Evolutionary conservation across 2,113 vertebrate genomes (phyloP).

Genomic region (Sinocyclocheilus maitianheensis): DNA sequence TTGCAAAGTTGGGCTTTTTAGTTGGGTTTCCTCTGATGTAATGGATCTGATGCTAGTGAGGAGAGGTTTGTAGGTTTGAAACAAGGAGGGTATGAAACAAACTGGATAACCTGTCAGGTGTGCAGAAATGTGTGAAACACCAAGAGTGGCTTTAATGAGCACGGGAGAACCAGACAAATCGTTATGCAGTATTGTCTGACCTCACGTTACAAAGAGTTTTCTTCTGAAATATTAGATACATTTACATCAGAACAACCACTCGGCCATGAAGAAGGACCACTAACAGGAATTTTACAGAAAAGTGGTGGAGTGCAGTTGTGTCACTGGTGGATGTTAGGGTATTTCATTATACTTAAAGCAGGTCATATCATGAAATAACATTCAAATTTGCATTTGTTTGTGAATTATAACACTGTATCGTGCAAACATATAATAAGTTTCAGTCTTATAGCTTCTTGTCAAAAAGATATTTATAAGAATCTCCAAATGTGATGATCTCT

Average conservation of each 20-base stretch:
- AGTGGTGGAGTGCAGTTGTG: not conserved
- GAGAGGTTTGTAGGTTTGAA: conserved; percentile 19
- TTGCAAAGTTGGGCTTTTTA: not conserved
- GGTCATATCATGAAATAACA: not conserved
- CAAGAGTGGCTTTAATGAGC: conserved; percentile 44
- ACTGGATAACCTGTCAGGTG: conserved; percentile 45
- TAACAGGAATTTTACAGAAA: not conserved
- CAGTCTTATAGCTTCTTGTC: too few species aligned
- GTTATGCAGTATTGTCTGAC: conserved; percentile 27
- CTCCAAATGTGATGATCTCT: too few species aligned
- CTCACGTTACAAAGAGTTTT: conserved; percentile 20
- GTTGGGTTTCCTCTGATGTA: conserved; percentile 21
- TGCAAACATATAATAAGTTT: not conserved
- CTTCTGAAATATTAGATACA: conserved; percentile 31
- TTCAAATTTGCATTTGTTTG: not conserved
- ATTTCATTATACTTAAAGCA: not conserved
- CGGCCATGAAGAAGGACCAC: conserved; percentile 25
- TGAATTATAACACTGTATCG: not conserved
- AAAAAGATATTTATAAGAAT: too few species aligned
- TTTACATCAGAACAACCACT: conserved; percentile 11
- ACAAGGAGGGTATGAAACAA: not conserved
- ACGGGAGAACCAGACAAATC: conserved; percentile 38
- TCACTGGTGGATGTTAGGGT: not conserved
- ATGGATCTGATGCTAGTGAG: conserved; percentile 16
- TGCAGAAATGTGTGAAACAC: conserved; percentile 41